These are phyloP conservation scores for Myopa tessellatipennis DNA, from an alignment of 2,888 invertebrate species.

Conservation along the genomic window DNA sequence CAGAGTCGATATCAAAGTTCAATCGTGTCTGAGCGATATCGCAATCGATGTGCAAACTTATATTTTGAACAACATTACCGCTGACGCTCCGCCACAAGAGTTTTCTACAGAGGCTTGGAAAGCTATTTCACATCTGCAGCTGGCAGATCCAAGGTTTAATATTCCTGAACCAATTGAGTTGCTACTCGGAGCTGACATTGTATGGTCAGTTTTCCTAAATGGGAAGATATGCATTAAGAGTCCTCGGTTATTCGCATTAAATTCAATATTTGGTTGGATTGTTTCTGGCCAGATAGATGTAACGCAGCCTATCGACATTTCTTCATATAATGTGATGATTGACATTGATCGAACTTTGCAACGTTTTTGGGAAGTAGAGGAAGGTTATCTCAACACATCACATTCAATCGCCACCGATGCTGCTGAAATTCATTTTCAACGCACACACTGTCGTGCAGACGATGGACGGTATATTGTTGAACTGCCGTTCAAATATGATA, in stretches of 20 bases:
- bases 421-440: slow-evolving; percentile 14
- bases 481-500: background rate
- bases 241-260: no score
- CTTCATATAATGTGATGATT: background rate
- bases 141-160: background rate
- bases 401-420: background rate
- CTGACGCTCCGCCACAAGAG: slow-evolving; percentile 8
- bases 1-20: no score
- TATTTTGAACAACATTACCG: slow-evolving; percentile 28
- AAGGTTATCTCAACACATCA: background rate
- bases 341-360: slow-evolving; percentile 15
- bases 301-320: background rate
- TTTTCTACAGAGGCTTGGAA: slow-evolving; percentile 5
- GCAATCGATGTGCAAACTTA: slow-evolving; percentile 23
- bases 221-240: no score
- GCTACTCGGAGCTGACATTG: no score
- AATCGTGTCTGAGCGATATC: no score
- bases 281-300: slow-evolving; percentile 15
- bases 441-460: slow-evolving; percentile 1
- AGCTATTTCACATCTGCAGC: background rate
- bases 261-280: background rate
- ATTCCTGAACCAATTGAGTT: background rate
- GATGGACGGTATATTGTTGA: slow-evolving; percentile 9
- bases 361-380: slow-evolving; percentile 30
- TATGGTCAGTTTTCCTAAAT: no score